These are phyloP conservation scores for Brachyhypopomus gauderio DNA, from an alignment of 2,113 vertebrate genomes.

Conservation along the genomic window DNA sequence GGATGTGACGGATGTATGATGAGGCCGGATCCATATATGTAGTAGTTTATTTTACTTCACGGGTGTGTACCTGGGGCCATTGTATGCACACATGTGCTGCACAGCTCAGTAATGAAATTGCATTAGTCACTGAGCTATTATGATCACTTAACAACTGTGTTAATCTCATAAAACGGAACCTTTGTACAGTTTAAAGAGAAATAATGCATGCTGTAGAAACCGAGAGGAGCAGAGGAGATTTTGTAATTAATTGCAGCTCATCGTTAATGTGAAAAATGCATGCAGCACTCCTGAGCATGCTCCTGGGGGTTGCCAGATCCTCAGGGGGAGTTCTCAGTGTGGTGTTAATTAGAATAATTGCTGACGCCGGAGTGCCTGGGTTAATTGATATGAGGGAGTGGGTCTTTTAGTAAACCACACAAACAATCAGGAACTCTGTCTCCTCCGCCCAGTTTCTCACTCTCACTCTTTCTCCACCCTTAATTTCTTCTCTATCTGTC, in stretches of 20 bases:
- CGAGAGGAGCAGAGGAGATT: not conserved
- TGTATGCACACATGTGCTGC: not conserved
- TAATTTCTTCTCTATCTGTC: not conserved
- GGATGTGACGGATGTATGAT: too few species aligned
- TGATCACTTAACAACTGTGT: slow-evolving; percentile 6
- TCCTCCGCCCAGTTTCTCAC: not conserved
- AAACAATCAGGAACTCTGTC: slow-evolving; percentile 61
- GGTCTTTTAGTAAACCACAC: slow-evolving; percentile 65
- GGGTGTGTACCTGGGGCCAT: not conserved
- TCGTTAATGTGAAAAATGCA: slow-evolving; percentile 37
- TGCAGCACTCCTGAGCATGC: not conserved
- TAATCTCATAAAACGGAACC: slow-evolving; percentile 36
- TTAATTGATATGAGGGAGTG: slow-evolving; percentile 64
- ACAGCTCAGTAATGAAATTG: not conserved
- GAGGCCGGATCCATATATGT: too few species aligned
- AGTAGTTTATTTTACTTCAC: not conserved
- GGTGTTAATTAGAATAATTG: slow-evolving; percentile 74
- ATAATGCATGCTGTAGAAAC: not conserved
- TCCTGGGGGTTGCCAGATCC: slow-evolving; percentile 3
- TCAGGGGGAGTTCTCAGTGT: slow-evolving; percentile 58
- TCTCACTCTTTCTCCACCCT: not conserved
- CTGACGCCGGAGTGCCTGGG: slow-evolving; percentile 55
- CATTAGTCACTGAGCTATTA: slow-evolving; percentile 12
- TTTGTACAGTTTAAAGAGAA: not conserved
- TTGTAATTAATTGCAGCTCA: slow-evolving; percentile 30